phyloP scores from a whole-genome alignment of 2,113 vertebrate genomes.

The Ardeotis arabs region DNA sequence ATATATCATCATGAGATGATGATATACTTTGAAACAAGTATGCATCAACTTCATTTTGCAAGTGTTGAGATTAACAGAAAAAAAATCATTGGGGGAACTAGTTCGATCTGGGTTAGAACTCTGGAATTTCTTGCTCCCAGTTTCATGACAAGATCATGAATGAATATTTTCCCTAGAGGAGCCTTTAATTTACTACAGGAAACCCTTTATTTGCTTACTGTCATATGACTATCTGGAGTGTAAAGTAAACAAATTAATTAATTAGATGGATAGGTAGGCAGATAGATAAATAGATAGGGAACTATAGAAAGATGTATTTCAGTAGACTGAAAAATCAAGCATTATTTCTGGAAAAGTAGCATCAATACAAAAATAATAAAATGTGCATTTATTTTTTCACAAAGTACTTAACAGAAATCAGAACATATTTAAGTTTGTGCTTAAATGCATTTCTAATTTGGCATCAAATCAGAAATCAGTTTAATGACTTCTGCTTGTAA shows the following conservation, averaged over 20 bases:
- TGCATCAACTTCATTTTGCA: background rate
- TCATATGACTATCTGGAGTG: background rate
- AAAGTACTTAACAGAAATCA: background rate
- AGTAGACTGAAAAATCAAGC: background rate
- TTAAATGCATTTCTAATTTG: background rate
- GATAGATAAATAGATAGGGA: background rate
- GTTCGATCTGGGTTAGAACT: background rate
- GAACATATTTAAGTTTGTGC: background rate
- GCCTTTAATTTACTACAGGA: background rate
- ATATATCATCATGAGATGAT: too few relatives aligned
- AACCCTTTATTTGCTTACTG: background rate
- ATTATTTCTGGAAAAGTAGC: background rate
- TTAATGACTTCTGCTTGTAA: background rate
- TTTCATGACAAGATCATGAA: background rate
- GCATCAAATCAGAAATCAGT: background rate
- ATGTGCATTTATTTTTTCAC: background rate
- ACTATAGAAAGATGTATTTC: background rate
- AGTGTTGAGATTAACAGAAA: background rate
- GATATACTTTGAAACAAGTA: background rate
- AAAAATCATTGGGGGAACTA: fast-evolving
- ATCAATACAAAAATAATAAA: background rate
- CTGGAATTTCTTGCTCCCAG: background rate
- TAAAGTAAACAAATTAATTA: background rate
- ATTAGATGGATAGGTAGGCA: background rate
- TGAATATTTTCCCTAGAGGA: background rate